phyloP scores from a whole-genome alignment of 2,888 invertebrate species.

The Phaedon cochleariae region DNA sequence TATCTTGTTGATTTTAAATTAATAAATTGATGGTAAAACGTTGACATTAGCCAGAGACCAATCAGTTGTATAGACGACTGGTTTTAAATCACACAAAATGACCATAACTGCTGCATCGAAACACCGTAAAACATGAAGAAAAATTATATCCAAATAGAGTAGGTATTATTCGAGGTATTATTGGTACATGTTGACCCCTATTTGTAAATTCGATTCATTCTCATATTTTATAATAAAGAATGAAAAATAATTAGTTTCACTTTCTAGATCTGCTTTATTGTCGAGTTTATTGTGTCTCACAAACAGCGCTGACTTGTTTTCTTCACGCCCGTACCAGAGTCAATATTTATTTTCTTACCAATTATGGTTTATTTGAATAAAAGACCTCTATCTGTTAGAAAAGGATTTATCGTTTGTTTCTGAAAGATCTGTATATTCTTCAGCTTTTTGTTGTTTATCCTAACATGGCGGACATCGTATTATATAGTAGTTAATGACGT shows the following conservation, averaged over 20 bases:
- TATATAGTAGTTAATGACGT: conserved; percentile 14
- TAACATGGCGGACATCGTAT: conserved; percentile 2
- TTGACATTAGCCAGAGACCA: too few relatives aligned
- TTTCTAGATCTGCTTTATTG: conserved; percentile 7
- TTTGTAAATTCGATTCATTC: too few relatives aligned
- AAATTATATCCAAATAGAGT: too few relatives aligned
- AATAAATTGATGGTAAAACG: too few relatives aligned
- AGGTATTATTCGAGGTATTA: too few relatives aligned
- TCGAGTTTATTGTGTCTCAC: conserved; percentile 4
- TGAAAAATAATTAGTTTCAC: conserved; percentile 7
- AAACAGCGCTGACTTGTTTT: background rate
- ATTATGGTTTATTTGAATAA: conserved; percentile 17
- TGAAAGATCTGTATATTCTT: conserved; percentile 8
- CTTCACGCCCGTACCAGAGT: conserved; percentile 10
- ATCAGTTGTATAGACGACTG: too few relatives aligned
- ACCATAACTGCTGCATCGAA: too few relatives aligned
- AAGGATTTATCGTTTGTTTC: conserved; percentile 14
- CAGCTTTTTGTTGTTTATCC: conserved; percentile 7
- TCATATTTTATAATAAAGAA: background rate
- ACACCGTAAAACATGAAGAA: too few relatives aligned
- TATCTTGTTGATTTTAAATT: too few relatives aligned
- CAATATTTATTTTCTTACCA: conserved; percentile 19
- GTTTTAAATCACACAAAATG: too few relatives aligned
- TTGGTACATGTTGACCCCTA: too few relatives aligned
- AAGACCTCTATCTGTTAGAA: conserved; percentile 6